These are phyloP conservation scores for Polietes domitor DNA, from an alignment of 2,888 invertebrate species.

Conservation along the genomic window DNA sequence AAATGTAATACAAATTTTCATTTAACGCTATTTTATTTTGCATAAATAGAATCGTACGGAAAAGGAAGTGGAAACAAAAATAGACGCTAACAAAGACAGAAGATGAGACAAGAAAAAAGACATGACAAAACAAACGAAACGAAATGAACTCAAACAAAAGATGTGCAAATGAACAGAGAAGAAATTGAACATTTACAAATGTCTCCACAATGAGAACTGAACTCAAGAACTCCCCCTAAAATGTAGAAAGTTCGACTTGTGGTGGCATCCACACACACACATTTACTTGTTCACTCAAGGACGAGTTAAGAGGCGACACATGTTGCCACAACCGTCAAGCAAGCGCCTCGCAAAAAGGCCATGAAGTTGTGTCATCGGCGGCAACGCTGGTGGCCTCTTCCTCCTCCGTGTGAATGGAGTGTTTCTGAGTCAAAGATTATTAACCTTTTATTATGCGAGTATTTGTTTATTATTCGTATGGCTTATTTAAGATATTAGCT, in stretches of 20 bases:
- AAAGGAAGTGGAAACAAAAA: slow-evolving; percentile 1
- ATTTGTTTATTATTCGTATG: too few species aligned
- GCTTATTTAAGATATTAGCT: neutral
- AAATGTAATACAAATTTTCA: slow-evolving; percentile 49
- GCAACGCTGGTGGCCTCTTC: neutral
- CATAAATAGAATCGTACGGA: slow-evolving; percentile 52
- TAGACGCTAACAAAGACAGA: neutral
- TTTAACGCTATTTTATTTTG: slow-evolving; percentile 59
- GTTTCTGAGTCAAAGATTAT: neutral
- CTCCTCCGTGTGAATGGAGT: neutral
- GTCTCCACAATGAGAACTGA: neutral
- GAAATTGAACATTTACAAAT: slow-evolving; percentile 34
- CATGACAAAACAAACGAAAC: slow-evolving; percentile 1
- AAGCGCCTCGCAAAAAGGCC: neutral
- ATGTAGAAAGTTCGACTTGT: neutral
- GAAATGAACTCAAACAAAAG: slow-evolving; percentile 9
- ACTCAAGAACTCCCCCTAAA: neutral
- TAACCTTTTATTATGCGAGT: neutral
- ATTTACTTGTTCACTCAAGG: slow-evolving; percentile 45
- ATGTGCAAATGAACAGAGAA: slow-evolving; percentile 37
- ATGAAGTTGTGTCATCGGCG: neutral
- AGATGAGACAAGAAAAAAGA: neutral
- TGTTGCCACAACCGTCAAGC: slow-evolving; percentile 40
- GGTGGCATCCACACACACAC: neutral
- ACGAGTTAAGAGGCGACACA: slow-evolving; percentile 47